Conservation (phyloP, 2,113 vertebrate genomes). For the Otus sunia region DNA sequence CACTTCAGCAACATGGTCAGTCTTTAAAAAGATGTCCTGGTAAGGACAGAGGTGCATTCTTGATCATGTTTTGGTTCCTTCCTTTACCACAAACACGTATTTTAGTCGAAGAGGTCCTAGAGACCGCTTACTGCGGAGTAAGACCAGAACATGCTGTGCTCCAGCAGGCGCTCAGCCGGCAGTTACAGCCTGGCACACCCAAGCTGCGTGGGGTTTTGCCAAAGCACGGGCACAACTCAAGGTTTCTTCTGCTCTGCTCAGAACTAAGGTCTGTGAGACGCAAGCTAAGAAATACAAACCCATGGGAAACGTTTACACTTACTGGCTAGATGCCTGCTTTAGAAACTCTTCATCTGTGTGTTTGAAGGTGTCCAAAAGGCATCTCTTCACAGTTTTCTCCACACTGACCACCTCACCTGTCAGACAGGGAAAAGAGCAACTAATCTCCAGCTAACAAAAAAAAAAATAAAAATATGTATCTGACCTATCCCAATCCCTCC, state of each 20-base stretch:
- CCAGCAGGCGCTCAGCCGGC: not conserved
- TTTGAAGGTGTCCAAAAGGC: slow-evolving; percentile 90
- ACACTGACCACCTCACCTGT: slow-evolving; percentile 84
- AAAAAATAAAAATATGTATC: not conserved
- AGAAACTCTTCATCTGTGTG: slow-evolving; percentile 96
- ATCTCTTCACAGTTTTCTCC: slow-evolving; percentile 90
- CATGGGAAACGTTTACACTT: slow-evolving; percentile 56
- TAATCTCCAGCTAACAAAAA: not conserved
- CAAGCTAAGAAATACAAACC: not conserved
- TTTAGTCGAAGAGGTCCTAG: not conserved
- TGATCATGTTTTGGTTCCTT: not conserved
- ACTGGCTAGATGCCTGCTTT: slow-evolving; percentile 96
- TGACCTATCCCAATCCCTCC: not conserved
- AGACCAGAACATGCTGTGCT: not conserved
- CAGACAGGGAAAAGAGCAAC: not conserved
- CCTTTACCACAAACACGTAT: rapidly evolving
- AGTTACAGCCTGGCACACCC: not conserved
- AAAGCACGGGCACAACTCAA: not conserved
- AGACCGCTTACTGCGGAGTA: rapidly evolving
- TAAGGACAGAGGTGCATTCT: not conserved
- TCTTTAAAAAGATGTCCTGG: not conserved
- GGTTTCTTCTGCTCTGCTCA: not conserved
- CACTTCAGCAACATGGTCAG: not conserved
- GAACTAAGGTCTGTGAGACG: not conserved
- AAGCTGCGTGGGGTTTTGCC: not conserved